These are phyloP conservation scores for Heterotis niloticus DNA, from an alignment of 2,113 vertebrate genomes.

Conservation along the genomic window DNA sequence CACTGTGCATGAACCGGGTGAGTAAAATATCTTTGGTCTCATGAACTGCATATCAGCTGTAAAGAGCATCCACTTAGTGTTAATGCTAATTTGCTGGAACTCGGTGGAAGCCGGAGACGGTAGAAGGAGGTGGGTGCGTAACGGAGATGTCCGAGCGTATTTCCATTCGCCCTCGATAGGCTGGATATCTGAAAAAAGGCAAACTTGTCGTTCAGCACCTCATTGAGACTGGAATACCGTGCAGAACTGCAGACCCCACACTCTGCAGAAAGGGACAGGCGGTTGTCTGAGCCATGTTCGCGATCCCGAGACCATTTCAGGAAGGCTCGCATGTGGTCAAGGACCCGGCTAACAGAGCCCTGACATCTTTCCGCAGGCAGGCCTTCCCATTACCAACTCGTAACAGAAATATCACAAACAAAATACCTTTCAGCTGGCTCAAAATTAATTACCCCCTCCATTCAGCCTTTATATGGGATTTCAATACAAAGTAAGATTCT, in stretches of 20 bases:
- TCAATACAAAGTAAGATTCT: conserved; percentile 15
- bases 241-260: background rate
- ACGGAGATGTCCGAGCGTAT: background rate
- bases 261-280: background rate
- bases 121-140: background rate
- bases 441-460: conserved; percentile 34
- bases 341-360: background rate
- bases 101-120: no score
- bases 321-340: background rate
- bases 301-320: background rate
- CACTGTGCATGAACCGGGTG: no score
- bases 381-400: conserved; percentile 8
- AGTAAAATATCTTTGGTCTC: no score
- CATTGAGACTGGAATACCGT: background rate
- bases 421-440: conserved; percentile 20
- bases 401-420: conserved; percentile 32
- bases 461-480: conserved; percentile 29
- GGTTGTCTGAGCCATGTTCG: background rate
- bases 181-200: background rate
- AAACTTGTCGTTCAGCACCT: conserved; percentile 8
- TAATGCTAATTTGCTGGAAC: no score
- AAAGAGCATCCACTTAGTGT: no score
- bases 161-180: background rate
- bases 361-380: background rate
- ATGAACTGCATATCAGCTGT: no score